Conservation (phyloP, 2,888 invertebrate species). For the Calameuta filiformis region DNA sequence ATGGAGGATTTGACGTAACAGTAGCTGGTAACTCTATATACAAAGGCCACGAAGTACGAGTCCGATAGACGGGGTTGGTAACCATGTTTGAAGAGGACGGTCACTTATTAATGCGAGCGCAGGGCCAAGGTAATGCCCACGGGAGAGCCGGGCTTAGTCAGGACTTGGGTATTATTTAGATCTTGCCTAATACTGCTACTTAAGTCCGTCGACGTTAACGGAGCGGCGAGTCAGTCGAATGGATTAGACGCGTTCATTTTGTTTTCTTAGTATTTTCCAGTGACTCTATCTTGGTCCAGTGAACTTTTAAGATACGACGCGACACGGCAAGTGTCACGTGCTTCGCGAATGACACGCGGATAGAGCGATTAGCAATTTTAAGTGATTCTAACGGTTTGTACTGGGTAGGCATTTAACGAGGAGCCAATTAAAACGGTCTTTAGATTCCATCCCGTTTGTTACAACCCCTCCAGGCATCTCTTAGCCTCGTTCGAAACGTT, state of each 20-base stretch:
- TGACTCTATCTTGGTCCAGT: not conserved
- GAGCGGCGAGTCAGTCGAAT: slow-evolving; percentile 18
- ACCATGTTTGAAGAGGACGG: slow-evolving; percentile 33
- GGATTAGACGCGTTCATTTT: not conserved
- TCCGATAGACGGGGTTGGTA: not conserved
- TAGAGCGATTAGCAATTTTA: not conserved
- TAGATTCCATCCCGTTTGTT: slow-evolving; percentile 5
- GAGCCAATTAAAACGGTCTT: slow-evolving; percentile 38
- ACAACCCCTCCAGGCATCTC: not conserved
- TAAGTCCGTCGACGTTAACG: slow-evolving; percentile 17
- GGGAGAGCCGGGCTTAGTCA: slow-evolving; percentile 45
- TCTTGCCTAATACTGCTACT: slow-evolving; percentile 44
- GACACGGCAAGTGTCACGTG: not conserved
- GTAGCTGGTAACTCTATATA: too few species aligned
- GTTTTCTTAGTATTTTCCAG: not conserved
- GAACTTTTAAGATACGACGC: not conserved
- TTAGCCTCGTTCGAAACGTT: not conserved
- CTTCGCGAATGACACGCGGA: not conserved
- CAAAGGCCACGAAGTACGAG: not conserved
- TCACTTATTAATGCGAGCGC: slow-evolving; percentile 64
- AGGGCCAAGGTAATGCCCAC: slow-evolving; percentile 42
- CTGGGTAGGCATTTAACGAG: not conserved
- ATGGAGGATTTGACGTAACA: too few species aligned
- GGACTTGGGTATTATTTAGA: slow-evolving; percentile 54
- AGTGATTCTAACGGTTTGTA: not conserved